Conservation (phyloP, 2,113 vertebrate species). For the Ardeotis arabs region DNA sequence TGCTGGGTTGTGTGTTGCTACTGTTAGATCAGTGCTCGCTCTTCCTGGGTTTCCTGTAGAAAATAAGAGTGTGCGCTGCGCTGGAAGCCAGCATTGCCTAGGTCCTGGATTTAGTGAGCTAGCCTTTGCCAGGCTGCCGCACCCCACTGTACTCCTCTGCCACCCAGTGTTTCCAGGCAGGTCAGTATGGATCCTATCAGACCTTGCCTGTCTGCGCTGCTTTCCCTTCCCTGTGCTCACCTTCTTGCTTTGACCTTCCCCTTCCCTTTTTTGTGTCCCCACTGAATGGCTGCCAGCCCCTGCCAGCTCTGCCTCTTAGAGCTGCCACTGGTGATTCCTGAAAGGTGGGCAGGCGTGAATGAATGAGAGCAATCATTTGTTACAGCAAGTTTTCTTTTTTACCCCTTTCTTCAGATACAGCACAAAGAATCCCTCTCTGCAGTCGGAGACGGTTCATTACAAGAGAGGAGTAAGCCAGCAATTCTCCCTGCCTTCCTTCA, state of each 20-base stretch:
- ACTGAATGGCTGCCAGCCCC: slow-evolving; percentile 9
- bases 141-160: background rate
- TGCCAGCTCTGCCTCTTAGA: slow-evolving; percentile 42
- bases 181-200: background rate
- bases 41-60: slow-evolving; percentile 6
- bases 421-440: slow-evolving; percentile 86
- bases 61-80: background rate
- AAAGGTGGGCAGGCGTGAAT: background rate
- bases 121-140: background rate
- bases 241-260: slow-evolving; percentile 36
- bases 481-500: slow-evolving; percentile 95
- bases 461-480: slow-evolving; percentile 97
- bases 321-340: slow-evolving; percentile 13
- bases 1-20: background rate
- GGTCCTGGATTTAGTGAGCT: background rate
- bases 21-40: background rate
- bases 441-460: slow-evolving; percentile 93
- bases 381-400: background rate
- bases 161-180: background rate
- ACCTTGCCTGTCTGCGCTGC: slow-evolving; percentile 41
- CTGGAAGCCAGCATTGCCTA: background rate
- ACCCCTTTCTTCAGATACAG: slow-evolving; percentile 83
- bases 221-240: slow-evolving; percentile 44
- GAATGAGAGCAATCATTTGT: background rate
- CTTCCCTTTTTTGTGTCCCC: background rate